These are phyloP conservation scores for Callocephalon fimbriatum DNA, from an alignment of 2,113 vertebrate genomes.

Conservation along the genomic window DNA sequence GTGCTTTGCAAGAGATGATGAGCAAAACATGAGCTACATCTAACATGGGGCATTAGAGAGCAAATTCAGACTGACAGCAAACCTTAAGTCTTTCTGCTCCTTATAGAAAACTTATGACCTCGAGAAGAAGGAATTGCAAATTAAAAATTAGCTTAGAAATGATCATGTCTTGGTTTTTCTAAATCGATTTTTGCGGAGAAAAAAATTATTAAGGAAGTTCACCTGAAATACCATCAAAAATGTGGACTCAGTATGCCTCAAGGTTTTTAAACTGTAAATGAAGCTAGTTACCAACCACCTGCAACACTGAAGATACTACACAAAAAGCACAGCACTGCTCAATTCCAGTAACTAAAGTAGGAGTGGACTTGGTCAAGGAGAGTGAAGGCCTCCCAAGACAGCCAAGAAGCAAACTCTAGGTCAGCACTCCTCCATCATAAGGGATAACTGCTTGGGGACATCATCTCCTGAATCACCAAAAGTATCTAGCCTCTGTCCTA, in stretches of 20 bases:
- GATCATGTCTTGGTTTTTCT: background rate
- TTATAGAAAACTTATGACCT: background rate
- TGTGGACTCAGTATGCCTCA: background rate
- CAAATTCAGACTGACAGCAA: background rate
- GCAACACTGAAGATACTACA: background rate
- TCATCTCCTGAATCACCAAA: background rate
- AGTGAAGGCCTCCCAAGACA: background rate
- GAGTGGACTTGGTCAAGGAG: background rate
- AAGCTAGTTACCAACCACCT: background rate
- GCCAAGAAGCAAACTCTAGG: background rate
- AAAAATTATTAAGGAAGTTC: background rate
- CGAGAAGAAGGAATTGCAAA: background rate
- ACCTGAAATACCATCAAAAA: background rate
- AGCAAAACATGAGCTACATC: background rate
- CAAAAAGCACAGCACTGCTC: background rate
- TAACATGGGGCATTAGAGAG: background rate
- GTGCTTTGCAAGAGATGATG: constrained; percentile 1
- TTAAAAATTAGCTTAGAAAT: background rate
- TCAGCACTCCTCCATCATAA: background rate
- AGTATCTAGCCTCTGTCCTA: background rate
- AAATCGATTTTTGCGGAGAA: background rate
- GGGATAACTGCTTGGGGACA: background rate
- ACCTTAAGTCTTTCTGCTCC: background rate
- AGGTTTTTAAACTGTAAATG: background rate
- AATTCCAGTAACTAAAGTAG: background rate